phyloP scores from a whole-genome alignment of 2,113 vertebrate genomes.

The Nothoprocta pentlandii region DNA sequence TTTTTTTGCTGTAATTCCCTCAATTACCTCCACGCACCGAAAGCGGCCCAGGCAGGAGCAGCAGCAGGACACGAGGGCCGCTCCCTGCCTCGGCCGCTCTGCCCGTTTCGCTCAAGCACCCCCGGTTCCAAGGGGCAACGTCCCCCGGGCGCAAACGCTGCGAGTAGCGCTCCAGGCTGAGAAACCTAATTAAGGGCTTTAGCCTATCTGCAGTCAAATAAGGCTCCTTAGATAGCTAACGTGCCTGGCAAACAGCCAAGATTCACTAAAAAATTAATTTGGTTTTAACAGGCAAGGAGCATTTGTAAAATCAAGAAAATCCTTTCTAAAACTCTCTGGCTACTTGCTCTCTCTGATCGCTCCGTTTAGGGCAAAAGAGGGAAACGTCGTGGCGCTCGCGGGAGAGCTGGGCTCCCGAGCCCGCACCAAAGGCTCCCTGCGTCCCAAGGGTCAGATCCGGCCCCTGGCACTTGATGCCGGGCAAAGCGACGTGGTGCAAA shows the following conservation, averaged over 20 bases:
- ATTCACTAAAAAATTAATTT: constrained; percentile 65
- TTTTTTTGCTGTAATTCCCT: not conserved
- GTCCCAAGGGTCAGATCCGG: no score
- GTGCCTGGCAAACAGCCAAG: constrained; percentile 40
- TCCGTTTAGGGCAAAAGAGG: not conserved
- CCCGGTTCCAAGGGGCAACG: not conserved
- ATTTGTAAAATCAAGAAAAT: constrained; percentile 42
- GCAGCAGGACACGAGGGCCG: not conserved
- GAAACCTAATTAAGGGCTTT: constrained; percentile 63
- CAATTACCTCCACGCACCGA: rapidly evolving
- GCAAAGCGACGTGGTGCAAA: rapidly evolving
- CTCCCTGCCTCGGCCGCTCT: not conserved
- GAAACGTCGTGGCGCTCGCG: not conserved
- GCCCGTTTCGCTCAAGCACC: not conserved
- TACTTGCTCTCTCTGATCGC: constrained; percentile 27
- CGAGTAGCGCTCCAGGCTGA: constrained; percentile 16
- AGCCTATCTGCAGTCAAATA: constrained; percentile 49
- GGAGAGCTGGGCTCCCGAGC: not conserved
- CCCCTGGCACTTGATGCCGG: rapidly evolving
- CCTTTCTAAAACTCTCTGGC: constrained; percentile 6
- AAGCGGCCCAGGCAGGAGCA: rapidly evolving
- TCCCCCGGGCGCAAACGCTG: not conserved
- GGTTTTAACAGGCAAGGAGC: constrained; percentile 56
- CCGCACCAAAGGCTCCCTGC: no score
- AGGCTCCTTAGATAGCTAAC: constrained; percentile 20